Conservation (phyloP, 2,113 vertebrate species). For the Pan paniscus region DNA sequence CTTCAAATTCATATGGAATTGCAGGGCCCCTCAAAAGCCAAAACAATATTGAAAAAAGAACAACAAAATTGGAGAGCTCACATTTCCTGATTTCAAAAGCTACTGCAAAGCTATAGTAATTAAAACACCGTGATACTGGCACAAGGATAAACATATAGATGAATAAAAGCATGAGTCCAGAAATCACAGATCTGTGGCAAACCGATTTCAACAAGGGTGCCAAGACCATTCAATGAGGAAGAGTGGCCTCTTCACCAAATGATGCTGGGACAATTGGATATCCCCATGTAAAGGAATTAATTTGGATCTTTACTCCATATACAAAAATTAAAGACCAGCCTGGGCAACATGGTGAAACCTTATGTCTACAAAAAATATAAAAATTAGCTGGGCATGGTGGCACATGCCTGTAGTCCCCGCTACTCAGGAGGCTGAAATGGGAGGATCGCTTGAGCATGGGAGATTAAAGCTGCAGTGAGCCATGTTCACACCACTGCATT, state of each 20-base stretch:
- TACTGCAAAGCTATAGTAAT: not conserved
- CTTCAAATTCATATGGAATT: conserved; percentile 11
- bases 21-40: not conserved
- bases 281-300: not conserved
- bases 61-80: not conserved
- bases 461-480: too few relatives aligned
- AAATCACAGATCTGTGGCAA: not conserved
- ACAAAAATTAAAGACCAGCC: not conserved
- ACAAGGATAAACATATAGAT: not conserved
- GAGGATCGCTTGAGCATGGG: too few relatives aligned
- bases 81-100: not conserved
- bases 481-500: too few relatives aligned
- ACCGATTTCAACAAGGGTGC: not conserved
- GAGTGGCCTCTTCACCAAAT: not conserved
- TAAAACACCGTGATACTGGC: not conserved
- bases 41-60: not conserved
- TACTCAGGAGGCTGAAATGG: too few relatives aligned
- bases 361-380: too few relatives aligned
- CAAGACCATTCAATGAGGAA: not conserved
- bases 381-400: too few relatives aligned
- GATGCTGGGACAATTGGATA: not conserved
- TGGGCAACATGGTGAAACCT: too few relatives aligned
- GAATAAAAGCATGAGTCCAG: conserved; percentile 1
- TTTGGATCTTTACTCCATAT: not conserved
- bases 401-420: too few relatives aligned